phyloP scores from a whole-genome alignment of 2,113 vertebrate species.

The Datnioides undecimradiatus region DNA sequence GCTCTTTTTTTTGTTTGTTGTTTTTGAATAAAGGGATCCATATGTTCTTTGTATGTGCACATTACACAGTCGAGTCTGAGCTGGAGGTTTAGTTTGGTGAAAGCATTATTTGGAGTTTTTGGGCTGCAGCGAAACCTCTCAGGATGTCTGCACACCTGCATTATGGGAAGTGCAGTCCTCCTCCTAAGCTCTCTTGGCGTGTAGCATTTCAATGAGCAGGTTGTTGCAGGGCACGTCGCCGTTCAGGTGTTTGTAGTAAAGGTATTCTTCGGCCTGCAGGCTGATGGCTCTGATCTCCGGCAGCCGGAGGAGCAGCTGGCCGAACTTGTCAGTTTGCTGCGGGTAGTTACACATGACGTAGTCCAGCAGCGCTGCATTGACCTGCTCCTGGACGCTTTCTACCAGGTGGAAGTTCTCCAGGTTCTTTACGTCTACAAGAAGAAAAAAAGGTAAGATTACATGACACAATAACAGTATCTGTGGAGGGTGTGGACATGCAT shows the following conservation, averaged over 20 bases:
- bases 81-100: slow-evolving; percentile 54
- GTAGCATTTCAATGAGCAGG: slow-evolving; percentile 99
- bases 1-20: slow-evolving; percentile 10
- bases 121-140: slow-evolving; percentile 40
- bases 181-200: slow-evolving; percentile 95
- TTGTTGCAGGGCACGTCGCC: slow-evolving; percentile 99
- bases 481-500: not conserved
- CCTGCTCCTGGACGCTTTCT: slow-evolving; percentile 98
- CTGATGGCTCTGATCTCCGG: slow-evolving; percentile 98
- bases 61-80: slow-evolving; percentile 21
- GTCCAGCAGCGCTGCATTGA: slow-evolving; percentile 95
- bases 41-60: slow-evolving; percentile 38
- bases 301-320: slow-evolving; percentile 95
- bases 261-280: slow-evolving; percentile 98
- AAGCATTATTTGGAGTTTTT: slow-evolving; percentile 49
- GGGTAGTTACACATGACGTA: slow-evolving; percentile 98
- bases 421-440: slow-evolving; percentile 93
- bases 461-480: not conserved
- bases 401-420: slow-evolving; percentile 98
- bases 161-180: slow-evolving; percentile 22
- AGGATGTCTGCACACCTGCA: slow-evolving; percentile 25
- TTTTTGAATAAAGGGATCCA: slow-evolving; percentile 63
- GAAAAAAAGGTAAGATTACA: not conserved
- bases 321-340: slow-evolving; percentile 97
- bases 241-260: slow-evolving; percentile 99